Conservation (phyloP, 1,140 invertebrate genomes). For the Pissodes strobi region DNA sequence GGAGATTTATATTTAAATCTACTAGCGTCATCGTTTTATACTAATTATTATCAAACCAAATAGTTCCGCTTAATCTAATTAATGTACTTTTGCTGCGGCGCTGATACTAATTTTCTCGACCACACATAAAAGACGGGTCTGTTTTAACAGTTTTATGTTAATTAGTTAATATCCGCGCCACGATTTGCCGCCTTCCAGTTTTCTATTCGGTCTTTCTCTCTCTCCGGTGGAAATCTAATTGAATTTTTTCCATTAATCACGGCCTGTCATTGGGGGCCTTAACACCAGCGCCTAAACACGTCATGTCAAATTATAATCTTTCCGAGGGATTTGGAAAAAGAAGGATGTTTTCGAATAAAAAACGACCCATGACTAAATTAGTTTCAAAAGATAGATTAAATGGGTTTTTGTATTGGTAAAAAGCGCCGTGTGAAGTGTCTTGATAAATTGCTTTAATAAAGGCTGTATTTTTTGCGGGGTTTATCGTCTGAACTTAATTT, state of each 20-base stretch:
- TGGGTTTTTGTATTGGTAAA: slow-evolving; percentile 34
- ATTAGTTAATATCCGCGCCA: slow-evolving; percentile 32
- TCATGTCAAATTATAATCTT: slow-evolving; percentile 36
- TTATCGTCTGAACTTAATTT: slow-evolving; percentile 22
- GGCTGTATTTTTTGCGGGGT: slow-evolving; percentile 12
- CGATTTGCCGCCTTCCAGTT: slow-evolving; percentile 15
- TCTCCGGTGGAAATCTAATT: slow-evolving; percentile 28
- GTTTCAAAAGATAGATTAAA: slow-evolving; percentile 38
- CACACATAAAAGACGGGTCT: slow-evolving; percentile 25
- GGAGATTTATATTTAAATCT: no score
- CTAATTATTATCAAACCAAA: neutral
- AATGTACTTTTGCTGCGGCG: slow-evolving; percentile 14
- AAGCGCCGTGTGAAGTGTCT: slow-evolving; percentile 32
- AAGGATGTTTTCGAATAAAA: slow-evolving; percentile 31
- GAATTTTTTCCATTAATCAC: slow-evolving; percentile 36
- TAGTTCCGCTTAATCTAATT: neutral
- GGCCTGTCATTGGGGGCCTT: slow-evolving; percentile 24
- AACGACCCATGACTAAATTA: slow-evolving; percentile 34
- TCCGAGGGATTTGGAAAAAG: slow-evolving; percentile 13
- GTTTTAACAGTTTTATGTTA: slow-evolving; percentile 36
- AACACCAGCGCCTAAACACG: slow-evolving; percentile 29
- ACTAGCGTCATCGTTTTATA: no score
- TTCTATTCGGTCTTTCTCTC: slow-evolving; percentile 9
- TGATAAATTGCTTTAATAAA: slow-evolving; percentile 34
- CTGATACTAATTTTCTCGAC: slow-evolving; percentile 15